A percentile compares a stretch with the other conserved stretches of the same genome.
Evolutionary conservation across 2,113 vertebrate genomes (phyloP).

Genomic region (Ancistrus triradiatus): DNA sequence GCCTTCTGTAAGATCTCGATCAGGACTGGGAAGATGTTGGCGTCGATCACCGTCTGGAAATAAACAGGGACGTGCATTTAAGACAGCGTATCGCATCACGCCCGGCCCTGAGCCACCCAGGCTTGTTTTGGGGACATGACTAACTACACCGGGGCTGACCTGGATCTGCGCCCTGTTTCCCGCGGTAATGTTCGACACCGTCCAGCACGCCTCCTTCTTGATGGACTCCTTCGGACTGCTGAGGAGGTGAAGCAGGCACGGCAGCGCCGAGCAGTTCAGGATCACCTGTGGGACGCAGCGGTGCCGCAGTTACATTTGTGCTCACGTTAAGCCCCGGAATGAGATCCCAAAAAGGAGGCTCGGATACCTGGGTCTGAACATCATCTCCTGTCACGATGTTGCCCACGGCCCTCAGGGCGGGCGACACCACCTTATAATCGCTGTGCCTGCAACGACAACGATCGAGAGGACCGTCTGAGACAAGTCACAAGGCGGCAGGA

Average conservation of each 20-base stretch:
- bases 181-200: slow-evolving; percentile 89
- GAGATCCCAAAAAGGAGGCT: not conserved
- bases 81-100: too few species aligned
- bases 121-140: too few species aligned
- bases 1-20: slow-evolving; percentile 92
- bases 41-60: slow-evolving; percentile 81
- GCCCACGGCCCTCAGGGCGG: slow-evolving; percentile 85
- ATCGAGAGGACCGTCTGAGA: not conserved
- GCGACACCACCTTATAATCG: slow-evolving; percentile 90
- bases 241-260: slow-evolving; percentile 85
- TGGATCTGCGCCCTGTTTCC: slow-evolving; percentile 87
- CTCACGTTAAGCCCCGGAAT: too few species aligned
- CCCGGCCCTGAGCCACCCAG: too few species aligned
- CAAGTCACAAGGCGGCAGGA: not conserved
- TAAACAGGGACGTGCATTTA: too few species aligned
- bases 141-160: too few species aligned
- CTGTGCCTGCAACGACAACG: slow-evolving; percentile 71
- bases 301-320: too few species aligned
- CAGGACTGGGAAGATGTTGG: slow-evolving; percentile 87
- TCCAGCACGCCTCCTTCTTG: slow-evolving; percentile 89
- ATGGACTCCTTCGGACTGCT: slow-evolving; percentile 90
- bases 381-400: slow-evolving; percentile 92
- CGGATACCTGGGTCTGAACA: slow-evolving; percentile 84
- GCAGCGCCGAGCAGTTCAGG: slow-evolving; percentile 86
- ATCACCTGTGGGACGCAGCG: slow-evolving; percentile 74